Percentiles rank a stretch among this genome's conserved stretches.
phyloP scores from a whole-genome alignment of 2,797 vertebrate species.

The Stomatorhinus walkeri region DNA sequence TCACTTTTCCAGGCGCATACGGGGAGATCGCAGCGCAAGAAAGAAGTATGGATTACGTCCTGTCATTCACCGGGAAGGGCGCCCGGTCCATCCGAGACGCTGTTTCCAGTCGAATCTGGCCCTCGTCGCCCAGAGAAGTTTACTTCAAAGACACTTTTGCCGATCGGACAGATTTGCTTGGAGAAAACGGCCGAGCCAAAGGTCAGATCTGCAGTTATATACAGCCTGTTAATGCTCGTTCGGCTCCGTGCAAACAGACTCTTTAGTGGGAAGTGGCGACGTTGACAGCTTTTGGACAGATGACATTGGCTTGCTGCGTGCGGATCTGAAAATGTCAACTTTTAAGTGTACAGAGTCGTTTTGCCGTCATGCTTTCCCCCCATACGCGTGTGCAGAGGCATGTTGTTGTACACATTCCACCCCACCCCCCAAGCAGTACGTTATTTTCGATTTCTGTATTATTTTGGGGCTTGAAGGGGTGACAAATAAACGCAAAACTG shows the following conservation, averaged over 20 bases:
- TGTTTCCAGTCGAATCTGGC: constrained; percentile 57
- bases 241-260: background rate
- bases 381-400: background rate
- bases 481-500: background rate
- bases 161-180: background rate
- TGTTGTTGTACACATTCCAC: background rate
- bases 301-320: background rate
- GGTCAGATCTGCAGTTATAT: constrained; percentile 29
- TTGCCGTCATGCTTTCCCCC: background rate
- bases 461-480: background rate
- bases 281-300: background rate
- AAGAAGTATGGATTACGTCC: constrained; percentile 55
- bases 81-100: constrained; percentile 57
- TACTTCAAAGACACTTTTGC: constrained; percentile 24
- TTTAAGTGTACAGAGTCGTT: background rate
- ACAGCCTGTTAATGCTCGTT: background rate
- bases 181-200: constrained; percentile 24
- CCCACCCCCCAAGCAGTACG: background rate
- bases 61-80: constrained; percentile 52
- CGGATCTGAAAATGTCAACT: background rate
- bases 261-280: background rate
- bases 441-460: background rate
- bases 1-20: background rate
- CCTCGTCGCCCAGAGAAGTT: constrained; percentile 32
- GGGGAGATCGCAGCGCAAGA: background rate